Base-by-base conservation (phyloP, 2,113 vertebrate species). In the Xiphophorus couchianus region DNA sequence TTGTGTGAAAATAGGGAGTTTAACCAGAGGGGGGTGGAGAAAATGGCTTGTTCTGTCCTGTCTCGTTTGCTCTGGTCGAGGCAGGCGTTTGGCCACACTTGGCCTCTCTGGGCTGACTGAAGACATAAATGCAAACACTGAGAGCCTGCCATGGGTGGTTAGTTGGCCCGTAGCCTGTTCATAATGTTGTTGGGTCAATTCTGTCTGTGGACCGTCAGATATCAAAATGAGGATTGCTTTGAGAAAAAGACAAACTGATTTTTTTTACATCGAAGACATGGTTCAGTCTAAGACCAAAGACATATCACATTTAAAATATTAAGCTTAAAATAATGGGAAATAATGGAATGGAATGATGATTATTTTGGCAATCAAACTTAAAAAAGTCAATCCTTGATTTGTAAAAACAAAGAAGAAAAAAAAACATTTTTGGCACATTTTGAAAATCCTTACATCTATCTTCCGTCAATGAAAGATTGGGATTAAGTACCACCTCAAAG, bases 1-100 rank as follows among this genome's bases (percentile, higher is more conserved):
- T 68, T 74, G 73, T 87, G 88, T 78, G 87, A 87, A 92, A 91
- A 88, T 84, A 58, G 73, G 78, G 82, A 88, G 68, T 90, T 88
- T 88, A 89, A 88, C 88, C 80, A 79, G 81, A 81, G 81, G 82
- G 82, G 81, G 67, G 67, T 76, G 66, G 78, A 84, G 90, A 90
- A 91, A 89, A 87, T 88, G 83, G 76, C 77, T 83, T 71, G 58
- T 85, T 89, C 78, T 86, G 77, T 90, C 83, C 72, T 83, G 84
- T 88, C 89, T 85, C 35, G 28, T 89, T 87, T 88, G 84, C 68
- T 80, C 64, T 12, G 62, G 78, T 78, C 70, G 65, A 83, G 69
- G 74, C 62, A 35, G 82, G 60, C 65, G 42, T 73, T 74, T 29
- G 64, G 82, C 78, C 81, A 85, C 73, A 85, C 78, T 89, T 83